A percentile compares a stretch with the other conserved stretches of the same genome.
phyloP scores from a whole-genome alignment of 2,888 invertebrate species.

The Philereme vetulata region DNA sequence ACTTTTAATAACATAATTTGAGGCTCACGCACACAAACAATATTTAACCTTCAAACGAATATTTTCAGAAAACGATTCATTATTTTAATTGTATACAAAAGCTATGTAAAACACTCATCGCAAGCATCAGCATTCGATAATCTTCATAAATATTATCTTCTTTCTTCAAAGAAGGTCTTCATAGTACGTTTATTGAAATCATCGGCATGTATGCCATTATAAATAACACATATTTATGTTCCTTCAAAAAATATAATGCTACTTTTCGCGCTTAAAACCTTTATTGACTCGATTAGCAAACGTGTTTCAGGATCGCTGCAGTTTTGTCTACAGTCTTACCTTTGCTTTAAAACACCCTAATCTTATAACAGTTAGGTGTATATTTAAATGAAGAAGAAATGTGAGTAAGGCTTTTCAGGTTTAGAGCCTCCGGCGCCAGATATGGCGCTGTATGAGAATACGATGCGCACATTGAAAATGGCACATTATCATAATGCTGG shows the following conservation, averaged over 20 bases:
- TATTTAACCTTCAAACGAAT: too few species aligned
- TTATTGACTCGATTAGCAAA: conserved; percentile 20
- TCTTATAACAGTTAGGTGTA: background rate
- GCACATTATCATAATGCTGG: conserved; percentile 79
- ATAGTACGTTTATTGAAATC: too few species aligned
- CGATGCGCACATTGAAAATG: conserved; percentile 74
- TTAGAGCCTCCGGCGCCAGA: conserved; percentile 58
- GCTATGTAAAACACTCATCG: too few species aligned
- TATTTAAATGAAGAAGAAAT: conserved; percentile 4
- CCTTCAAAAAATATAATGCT: background rate
- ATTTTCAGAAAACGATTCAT: too few species aligned
- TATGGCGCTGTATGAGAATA: conserved; percentile 59
- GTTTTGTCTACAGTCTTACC: background rate
- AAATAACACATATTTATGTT: too few species aligned
- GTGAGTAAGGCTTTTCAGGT: conserved; percentile 38
- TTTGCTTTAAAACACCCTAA: background rate
- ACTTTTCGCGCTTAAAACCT: conserved; percentile 19
- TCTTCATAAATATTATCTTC: too few species aligned
- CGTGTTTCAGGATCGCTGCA: conserved; percentile 5
- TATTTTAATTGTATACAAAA: too few species aligned
- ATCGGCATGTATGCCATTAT: too few species aligned
- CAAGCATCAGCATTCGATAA: too few species aligned
- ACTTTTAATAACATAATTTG: too few species aligned
- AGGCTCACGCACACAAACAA: too few species aligned
- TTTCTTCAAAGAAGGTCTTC: too few species aligned